Percentiles rank a stretch among this genome's conserved stretches.
Evolutionary conservation across 2,888 invertebrate genomes (phyloP).

Genomic region (Drosophila mulleri): DNA sequence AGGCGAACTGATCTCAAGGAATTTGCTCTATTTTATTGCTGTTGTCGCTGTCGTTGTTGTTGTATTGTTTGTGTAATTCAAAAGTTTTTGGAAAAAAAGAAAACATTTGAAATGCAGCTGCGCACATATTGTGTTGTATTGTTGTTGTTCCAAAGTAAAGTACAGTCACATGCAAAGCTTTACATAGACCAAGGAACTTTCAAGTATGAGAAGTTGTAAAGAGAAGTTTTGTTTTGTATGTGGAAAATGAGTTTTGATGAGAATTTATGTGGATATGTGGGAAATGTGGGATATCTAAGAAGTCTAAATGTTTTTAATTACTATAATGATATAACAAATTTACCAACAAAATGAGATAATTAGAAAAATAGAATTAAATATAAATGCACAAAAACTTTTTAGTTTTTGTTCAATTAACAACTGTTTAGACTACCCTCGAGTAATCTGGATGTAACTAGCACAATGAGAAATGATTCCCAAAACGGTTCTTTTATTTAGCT

Average conservation of each 20-base stretch:
- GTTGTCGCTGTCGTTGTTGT: not conserved
- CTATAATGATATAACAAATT: too few species aligned
- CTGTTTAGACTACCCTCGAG: not conserved
- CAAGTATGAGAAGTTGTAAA: slow-evolving; percentile 22
- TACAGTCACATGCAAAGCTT: slow-evolving; percentile 53
- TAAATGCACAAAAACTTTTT: not conserved
- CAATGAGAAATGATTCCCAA: not conserved
- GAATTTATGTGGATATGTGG: not conserved
- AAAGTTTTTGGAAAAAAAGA: slow-evolving; percentile 55
- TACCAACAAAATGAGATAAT: not conserved
- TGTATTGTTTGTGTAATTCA: slow-evolving; percentile 69
- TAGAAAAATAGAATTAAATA: not conserved
- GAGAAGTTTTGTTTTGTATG: not conserved
- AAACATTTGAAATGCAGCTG: slow-evolving; percentile 73
- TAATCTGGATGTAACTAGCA: not conserved
- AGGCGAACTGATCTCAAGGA: slow-evolving; percentile 34
- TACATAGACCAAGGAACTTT: slow-evolving; percentile 5
- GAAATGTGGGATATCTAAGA: not conserved
- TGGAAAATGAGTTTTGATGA: too few species aligned
- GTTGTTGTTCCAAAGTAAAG: slow-evolving; percentile 13
- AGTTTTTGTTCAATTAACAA: not conserved
- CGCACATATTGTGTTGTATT: slow-evolving; percentile 53
- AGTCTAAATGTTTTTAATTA: too few species aligned
- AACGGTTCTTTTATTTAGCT: slow-evolving; percentile 1
- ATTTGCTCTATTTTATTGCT: slow-evolving; percentile 60